phyloP scores from a whole-genome alignment of 2,888 invertebrate genomes.

The Plebejus argus region DNA sequence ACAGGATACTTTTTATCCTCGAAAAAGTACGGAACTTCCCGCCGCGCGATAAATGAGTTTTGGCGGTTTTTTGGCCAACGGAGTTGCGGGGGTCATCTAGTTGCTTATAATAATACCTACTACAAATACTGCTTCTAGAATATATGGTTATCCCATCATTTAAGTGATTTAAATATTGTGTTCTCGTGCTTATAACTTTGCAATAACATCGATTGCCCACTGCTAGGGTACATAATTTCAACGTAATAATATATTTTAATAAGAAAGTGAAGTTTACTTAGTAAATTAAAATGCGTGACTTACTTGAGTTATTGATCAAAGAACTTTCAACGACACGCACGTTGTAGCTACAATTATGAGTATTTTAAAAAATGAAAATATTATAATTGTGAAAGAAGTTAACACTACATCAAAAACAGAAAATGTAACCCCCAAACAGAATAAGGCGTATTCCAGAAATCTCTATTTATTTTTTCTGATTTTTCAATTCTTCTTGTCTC shows the following conservation, averaged over 20 bases:
- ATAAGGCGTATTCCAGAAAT: background rate
- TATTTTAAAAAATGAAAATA: background rate
- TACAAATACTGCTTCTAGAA: too few species aligned
- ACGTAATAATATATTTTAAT: background rate
- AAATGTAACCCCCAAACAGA: background rate
- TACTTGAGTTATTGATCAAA: background rate
- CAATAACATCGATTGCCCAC: background rate
- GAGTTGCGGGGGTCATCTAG: too few species aligned
- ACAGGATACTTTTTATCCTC: too few species aligned
- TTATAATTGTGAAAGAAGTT: background rate
- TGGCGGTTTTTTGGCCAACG: too few species aligned
- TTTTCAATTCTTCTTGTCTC: background rate
- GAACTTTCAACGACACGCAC: background rate
- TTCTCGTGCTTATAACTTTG: too few species aligned
- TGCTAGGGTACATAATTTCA: background rate
- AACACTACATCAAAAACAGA: background rate
- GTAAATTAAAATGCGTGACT: background rate
- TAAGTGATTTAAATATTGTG: too few species aligned
- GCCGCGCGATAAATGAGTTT: too few species aligned
- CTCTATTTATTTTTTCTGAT: background rate
- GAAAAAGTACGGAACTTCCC: too few species aligned
- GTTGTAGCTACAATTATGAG: background rate
- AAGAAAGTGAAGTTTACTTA: background rate
- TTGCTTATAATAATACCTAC: too few species aligned
- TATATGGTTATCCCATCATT: too few species aligned